Conservation (phyloP, 2,113 vertebrate genomes). For the Tympanuchus pallidicinctus region DNA sequence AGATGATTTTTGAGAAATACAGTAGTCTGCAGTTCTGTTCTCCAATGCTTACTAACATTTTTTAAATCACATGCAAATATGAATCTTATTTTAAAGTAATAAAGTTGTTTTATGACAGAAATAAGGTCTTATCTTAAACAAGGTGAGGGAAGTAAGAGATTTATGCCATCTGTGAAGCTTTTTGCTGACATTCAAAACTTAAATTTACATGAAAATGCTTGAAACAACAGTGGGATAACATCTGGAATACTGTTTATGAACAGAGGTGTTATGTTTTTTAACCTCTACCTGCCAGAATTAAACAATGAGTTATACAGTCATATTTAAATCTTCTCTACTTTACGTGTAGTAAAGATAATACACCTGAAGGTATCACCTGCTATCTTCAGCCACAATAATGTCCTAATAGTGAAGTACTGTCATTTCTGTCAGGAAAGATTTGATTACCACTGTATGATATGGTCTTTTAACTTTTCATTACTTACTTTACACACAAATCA, state of each 20-base stretch:
- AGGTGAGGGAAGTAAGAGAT: neutral
- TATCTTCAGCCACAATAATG: neutral
- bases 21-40: neutral
- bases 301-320: neutral
- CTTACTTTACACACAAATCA: neutral
- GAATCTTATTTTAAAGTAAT: neutral
- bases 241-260: neutral
- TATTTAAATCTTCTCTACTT: neutral
- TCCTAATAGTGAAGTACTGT: neutral
- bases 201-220: neutral
- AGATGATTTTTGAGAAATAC: neutral
- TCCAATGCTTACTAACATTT: neutral
- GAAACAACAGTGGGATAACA: neutral
- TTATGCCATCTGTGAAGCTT: neutral
- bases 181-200: neutral
- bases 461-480: neutral
- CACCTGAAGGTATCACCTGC: neutral
- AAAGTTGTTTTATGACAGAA: neutral
- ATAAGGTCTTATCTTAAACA: neutral
- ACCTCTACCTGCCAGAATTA: neutral
- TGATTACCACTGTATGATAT: neutral
- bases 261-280: neutral
- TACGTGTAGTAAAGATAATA: neutral
- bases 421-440: neutral
- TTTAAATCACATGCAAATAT: neutral